phyloP scores from a whole-genome alignment of 2,888 invertebrate species.

The Panopea generosa region DNA sequence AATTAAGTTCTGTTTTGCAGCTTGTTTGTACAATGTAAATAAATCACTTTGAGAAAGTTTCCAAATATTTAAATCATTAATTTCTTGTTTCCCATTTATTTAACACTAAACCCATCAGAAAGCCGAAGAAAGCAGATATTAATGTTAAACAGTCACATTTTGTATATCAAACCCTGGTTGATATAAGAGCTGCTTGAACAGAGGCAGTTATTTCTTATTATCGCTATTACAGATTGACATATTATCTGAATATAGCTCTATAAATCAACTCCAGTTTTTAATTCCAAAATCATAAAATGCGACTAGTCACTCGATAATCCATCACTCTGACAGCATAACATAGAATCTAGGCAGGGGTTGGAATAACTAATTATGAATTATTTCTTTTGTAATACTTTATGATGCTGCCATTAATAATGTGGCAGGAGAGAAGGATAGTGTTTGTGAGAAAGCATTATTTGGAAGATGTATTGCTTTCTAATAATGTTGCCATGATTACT shows the following conservation, averaged over 20 bases:
- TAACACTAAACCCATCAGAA: too few species aligned
- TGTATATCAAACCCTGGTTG: too few species aligned
- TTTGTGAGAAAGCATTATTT: too few species aligned
- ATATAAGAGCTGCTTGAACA: background rate
- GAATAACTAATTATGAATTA: constrained; percentile 20
- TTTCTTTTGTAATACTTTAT: constrained; percentile 14
- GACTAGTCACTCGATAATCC: constrained; percentile 8
- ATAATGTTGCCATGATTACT: too few species aligned
- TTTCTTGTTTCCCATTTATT: too few species aligned
- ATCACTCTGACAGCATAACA: constrained; percentile 12
- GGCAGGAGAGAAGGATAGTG: background rate
- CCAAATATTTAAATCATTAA: too few species aligned
- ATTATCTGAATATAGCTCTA: background rate
- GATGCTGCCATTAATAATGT: constrained; percentile 9
- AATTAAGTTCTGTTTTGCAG: too few species aligned
- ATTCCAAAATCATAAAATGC: constrained; percentile 17
- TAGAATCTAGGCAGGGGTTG: constrained; percentile 3
- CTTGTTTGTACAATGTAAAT: too few species aligned
- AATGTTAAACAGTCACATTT: too few species aligned
- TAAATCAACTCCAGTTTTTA: constrained; percentile 13
- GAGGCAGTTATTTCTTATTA: constrained; percentile 8
- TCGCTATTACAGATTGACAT: constrained; percentile 10
- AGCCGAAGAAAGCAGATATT: too few species aligned
- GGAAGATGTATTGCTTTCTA: too few species aligned
- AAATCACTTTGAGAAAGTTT: too few species aligned